Evolutionary conservation across 2,113 vertebrate species (phyloP).

Genomic region (Lynx canadensis): DNA sequence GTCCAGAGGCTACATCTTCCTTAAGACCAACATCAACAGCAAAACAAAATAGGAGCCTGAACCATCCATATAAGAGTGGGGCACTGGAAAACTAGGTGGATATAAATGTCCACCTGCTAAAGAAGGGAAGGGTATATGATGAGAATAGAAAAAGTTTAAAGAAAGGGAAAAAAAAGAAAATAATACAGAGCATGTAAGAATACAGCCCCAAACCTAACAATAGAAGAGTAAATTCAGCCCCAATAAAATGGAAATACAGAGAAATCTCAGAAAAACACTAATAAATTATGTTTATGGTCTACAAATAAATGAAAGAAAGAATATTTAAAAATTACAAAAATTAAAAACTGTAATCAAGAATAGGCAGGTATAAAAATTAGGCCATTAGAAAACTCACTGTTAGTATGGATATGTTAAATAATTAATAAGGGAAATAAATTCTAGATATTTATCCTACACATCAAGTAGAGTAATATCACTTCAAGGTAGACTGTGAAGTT

Average conservation of each 20-base stretch:
- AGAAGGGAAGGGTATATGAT: neutral
- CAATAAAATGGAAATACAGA: neutral
- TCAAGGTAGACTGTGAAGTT: neutral
- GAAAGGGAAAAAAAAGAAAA: neutral
- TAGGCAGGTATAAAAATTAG: neutral
- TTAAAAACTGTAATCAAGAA: neutral
- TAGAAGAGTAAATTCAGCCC: neutral
- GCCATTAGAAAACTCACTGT: neutral
- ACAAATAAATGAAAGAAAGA: neutral
- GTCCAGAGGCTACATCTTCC: neutral
- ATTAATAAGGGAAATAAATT: neutral
- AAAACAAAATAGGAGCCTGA: neutral
- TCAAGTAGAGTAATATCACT: neutral
- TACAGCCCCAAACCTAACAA: neutral
- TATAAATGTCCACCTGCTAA: neutral
- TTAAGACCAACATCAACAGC: neutral
- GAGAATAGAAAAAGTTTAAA: neutral
- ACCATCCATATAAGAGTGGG: neutral
- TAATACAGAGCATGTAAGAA: neutral
- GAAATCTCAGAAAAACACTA: constrained; percentile 1
- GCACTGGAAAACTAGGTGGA: neutral
- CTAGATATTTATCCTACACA: neutral
- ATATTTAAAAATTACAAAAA: neutral
- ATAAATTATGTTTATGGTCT: neutral
- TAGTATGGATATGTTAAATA: neutral